phyloP scores from a whole-genome alignment of 1,140 invertebrate species.

The Drosophila arawakana region DNA sequence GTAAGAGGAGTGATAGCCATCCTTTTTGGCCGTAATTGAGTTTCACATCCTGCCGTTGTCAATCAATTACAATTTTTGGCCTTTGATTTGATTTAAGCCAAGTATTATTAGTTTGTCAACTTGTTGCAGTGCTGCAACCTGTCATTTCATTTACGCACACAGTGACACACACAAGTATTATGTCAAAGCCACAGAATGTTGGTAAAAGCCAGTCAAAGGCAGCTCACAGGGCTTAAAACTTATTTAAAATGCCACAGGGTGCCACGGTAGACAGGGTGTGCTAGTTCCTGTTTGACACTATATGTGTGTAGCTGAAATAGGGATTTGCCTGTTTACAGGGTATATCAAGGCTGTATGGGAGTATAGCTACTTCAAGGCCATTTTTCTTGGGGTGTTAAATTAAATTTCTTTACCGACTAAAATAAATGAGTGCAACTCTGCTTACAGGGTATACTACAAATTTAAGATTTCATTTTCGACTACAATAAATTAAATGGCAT shows the following conservation, averaged over 20 bases:
- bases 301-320: no score
- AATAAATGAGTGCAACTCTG: no score
- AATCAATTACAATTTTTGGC: constrained; percentile 23
- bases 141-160: background rate
- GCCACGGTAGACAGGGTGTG: background rate
- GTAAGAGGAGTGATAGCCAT: background rate
- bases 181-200: constrained; percentile 1
- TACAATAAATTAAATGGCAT: no score
- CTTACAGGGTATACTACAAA: no score
- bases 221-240: background rate
- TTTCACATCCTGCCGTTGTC: constrained; percentile 8
- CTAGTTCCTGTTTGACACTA: no score
- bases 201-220: constrained; percentile 5
- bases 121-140: constrained; percentile 7
- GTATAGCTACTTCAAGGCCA: no score
- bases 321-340: no score
- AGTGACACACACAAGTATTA: no score
- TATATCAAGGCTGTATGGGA: no score
- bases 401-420: no score
- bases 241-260: background rate
- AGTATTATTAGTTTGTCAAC: background rate
- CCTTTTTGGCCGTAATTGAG: background rate
- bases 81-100: constrained; percentile 33
- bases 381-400: no score
- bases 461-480: no score